Evolutionary conservation across 2,797 vertebrate genomes (phyloP).

Genomic region (Mallotus villosus): DNA sequence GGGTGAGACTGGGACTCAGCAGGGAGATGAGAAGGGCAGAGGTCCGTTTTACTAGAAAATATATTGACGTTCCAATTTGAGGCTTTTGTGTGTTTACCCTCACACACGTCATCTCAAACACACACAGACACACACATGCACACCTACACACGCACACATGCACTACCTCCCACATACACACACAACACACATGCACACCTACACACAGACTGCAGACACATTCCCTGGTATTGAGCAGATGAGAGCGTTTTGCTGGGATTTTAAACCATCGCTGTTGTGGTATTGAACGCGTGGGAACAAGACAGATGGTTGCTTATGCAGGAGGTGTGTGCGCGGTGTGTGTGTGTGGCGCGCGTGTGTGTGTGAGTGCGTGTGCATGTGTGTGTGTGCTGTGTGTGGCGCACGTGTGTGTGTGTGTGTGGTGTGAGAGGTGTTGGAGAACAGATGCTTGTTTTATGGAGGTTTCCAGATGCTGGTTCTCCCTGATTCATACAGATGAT

Average conservation of each 20-base stretch:
- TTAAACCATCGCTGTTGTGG: slow-evolving; percentile 36
- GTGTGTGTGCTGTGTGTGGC: background rate
- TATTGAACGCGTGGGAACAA: slow-evolving; percentile 45
- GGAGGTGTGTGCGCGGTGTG: slow-evolving; percentile 5
- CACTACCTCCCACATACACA: too few relatives aligned
- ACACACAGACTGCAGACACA: background rate
- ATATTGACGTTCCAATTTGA: too few relatives aligned
- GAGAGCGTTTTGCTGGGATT: slow-evolving; percentile 38
- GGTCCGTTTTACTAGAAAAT: too few relatives aligned
- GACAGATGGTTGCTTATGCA: slow-evolving; percentile 46
- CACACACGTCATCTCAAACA: too few relatives aligned
- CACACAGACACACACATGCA: too few relatives aligned
- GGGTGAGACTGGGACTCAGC: too few relatives aligned
- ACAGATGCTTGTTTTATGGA: slow-evolving; percentile 48
- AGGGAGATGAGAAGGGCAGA: too few relatives aligned
- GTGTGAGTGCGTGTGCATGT: slow-evolving; percentile 1
- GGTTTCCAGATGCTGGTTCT: slow-evolving; percentile 46
- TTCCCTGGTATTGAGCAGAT: slow-evolving; percentile 26
- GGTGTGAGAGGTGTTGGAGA: slow-evolving; percentile 20
- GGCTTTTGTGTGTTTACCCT: too few relatives aligned
- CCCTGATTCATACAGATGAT: slow-evolving; percentile 45
- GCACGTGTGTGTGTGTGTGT: slow-evolving; percentile 33
- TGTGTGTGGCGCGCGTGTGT: slow-evolving; percentile 16
- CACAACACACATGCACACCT: background rate
- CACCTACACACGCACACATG: too few relatives aligned